Evolutionary conservation across 2,797 vertebrate genomes (phyloP), one percentile per base, ranked within the genome.

Genomic region (Lagorchestes hirsutus): DNA sequence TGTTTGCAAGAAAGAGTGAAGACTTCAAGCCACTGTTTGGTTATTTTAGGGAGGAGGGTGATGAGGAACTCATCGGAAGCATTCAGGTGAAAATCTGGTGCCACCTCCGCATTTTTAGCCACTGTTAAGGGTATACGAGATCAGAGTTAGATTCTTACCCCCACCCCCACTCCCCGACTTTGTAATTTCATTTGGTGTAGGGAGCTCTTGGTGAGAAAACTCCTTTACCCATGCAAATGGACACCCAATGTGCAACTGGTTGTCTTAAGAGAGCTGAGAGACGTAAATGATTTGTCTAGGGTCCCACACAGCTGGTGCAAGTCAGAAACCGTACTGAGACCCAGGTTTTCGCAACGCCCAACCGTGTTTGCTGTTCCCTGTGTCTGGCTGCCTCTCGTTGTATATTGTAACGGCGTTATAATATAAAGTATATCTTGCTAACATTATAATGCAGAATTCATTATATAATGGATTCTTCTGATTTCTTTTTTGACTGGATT

Each of bases 1-100:
- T 92, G 40, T 87, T 92, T 59, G 90, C 18, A 94, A n/a, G 95
- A 97, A 92, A 95, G 29, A 91, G 8, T 90, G 40, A 50, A 46
- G 40, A 87, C 22, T 27, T 46, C 22, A 91, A 93, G 96, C n/a
- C 54, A 55, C 29, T 93, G 5, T 82, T 29, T 94, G 87, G 67
- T 62, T 92, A 0, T 82, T 67, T 56, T 16, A 18, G 67, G n/a
- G 8, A 40, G 40, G 40, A 9, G 5, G 67, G 16, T 22, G n/a
- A 6, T 9, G 67, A 74, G n/a, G n/a, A 40, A 40, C 67, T 74
- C n/a, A 3, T 74, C 16, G n/a, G 67, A 74, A 40, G 24, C 22
- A 46, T 50, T 46, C 5, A 46, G 40, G 40, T 50, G 74, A 87
- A 87, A 87, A 50, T 10, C 40, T 24, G 40, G 9, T 10, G 22